Evolutionary conservation across 2,113 vertebrate species (phyloP).

Genomic region (Polypterus senegalus): DNA sequence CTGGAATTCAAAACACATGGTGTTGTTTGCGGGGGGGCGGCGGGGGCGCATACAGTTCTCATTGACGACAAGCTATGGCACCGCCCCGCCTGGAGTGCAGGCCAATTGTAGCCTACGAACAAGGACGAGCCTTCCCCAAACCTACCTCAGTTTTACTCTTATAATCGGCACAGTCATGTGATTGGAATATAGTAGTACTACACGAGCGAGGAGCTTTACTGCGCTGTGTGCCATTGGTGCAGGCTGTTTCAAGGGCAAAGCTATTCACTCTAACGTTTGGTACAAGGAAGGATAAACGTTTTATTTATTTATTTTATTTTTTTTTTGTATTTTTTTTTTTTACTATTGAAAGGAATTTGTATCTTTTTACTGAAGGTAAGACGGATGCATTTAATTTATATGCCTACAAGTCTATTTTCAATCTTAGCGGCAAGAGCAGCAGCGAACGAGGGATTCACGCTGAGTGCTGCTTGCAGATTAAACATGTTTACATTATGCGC

Average conservation of each 20-base stretch:
- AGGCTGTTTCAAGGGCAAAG: slow-evolving; percentile 38
- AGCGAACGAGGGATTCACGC: too few species aligned
- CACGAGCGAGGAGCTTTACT: slow-evolving; percentile 30
- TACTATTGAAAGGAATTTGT: too few species aligned
- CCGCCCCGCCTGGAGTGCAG: slow-evolving; percentile 30
- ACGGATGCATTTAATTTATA: too few species aligned
- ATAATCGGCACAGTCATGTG: slow-evolving; percentile 48
- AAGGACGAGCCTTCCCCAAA: slow-evolving; percentile 74
- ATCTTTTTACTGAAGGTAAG: too few species aligned
- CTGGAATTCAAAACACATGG: too few species aligned
- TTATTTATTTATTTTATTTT: too few species aligned
- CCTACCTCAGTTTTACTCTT: slow-evolving; percentile 48
- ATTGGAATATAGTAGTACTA: slow-evolving; percentile 53
- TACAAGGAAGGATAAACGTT: too few species aligned
- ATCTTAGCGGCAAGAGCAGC: too few species aligned
- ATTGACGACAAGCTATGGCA: slow-evolving; percentile 34
- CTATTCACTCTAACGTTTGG: background rate
- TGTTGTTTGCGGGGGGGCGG: background rate
- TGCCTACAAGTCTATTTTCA: too few species aligned
- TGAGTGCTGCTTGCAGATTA: too few species aligned
- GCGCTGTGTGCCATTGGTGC: slow-evolving; percentile 36
- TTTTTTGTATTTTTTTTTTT: too few species aligned
- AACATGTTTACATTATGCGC: too few species aligned
- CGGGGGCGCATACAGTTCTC: slow-evolving; percentile 21
- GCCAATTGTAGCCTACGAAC: slow-evolving; percentile 54